Conservation (phyloP, 2,113 vertebrate species). For the Gavialis gangeticus region DNA sequence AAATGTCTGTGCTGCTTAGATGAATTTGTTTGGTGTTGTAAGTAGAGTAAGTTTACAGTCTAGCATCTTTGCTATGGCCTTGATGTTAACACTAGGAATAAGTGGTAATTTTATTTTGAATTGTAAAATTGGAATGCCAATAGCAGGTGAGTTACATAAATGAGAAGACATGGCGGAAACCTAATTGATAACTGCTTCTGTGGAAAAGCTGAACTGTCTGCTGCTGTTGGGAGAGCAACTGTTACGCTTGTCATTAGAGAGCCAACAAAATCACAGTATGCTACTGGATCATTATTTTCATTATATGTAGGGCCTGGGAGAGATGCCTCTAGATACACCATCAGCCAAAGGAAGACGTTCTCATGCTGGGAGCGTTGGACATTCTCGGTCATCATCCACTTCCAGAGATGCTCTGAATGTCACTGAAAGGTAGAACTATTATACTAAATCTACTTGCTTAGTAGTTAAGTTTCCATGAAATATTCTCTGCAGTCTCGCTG, state of each 20-base stretch:
- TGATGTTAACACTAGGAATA: neutral
- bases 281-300: accelerated
- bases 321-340: conserved; percentile 87
- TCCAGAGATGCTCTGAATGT: conserved; percentile 83
- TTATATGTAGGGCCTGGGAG: conserved; percentile 87
- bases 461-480: neutral
- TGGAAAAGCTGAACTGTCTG: neutral
- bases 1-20: neutral
- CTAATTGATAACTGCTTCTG: neutral
- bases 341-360: conserved; percentile 90
- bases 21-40: neutral
- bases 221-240: accelerated
- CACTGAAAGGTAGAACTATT: conserved; percentile 80
- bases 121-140: neutral
- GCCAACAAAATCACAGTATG: neutral
- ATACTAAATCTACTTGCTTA: neutral
- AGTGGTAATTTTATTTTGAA: neutral
- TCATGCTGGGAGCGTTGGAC: conserved; percentile 80
- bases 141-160: neutral
- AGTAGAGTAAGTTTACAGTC: neutral
- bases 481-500: neutral
- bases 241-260: neutral
- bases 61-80: neutral
- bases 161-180: neutral
- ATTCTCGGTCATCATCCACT: conserved; percentile 85